Conservation (phyloP, 2,113 vertebrate genomes). For the Ginglymostoma cirratum region DNA sequence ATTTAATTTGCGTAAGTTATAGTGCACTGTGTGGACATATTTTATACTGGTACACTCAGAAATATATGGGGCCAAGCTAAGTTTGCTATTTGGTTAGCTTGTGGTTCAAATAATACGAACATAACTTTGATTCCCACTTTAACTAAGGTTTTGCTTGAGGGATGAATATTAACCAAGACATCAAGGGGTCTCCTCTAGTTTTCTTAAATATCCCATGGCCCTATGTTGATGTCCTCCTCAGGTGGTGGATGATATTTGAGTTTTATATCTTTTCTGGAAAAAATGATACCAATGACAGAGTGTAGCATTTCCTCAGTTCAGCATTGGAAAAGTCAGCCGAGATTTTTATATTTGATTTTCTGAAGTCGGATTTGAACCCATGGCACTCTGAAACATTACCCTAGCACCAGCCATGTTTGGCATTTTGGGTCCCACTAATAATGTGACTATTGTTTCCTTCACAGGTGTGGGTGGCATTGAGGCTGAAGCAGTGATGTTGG, state of each 20-base stretch:
- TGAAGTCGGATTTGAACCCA: neutral
- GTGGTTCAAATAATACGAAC: too few relatives aligned
- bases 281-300: neutral
- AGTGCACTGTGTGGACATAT: neutral
- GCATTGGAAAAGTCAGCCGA: neutral
- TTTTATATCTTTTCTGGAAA: neutral
- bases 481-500: constrained; percentile 97
- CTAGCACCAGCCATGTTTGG: too few relatives aligned
- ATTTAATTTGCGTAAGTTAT: neutral
- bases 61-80: neutral
- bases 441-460: neutral
- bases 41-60: neutral
- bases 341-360: neutral
- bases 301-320: neutral
- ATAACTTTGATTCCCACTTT: neutral
- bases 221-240: neutral
- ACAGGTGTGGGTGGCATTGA: constrained; percentile 94
- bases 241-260: neutral
- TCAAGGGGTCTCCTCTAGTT: neutral
- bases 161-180: neutral
- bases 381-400: neutral
- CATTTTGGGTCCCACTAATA: neutral
- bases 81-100: too few relatives aligned
- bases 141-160: neutral
- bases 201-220: neutral